Evolutionary conservation across 2,888 invertebrate species (phyloP).

Genomic region (Galerucella nymphaeae): DNA sequence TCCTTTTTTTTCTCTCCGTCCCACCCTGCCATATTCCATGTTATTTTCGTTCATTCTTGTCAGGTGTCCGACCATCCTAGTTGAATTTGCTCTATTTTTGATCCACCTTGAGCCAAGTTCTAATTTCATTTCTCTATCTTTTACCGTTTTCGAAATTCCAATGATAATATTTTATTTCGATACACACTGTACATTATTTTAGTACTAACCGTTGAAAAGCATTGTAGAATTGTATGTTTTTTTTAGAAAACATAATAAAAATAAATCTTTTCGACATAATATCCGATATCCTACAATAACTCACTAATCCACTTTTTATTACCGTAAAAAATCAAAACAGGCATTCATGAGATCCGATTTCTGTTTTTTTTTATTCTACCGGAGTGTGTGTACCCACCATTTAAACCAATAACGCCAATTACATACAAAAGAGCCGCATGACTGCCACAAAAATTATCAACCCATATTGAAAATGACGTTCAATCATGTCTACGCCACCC

Average conservation of each 20-base stretch:
- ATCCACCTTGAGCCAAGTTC: too few relatives aligned
- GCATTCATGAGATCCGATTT: conserved; percentile 39
- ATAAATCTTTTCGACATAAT: conserved; percentile 7
- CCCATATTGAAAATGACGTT: conserved; percentile 58
- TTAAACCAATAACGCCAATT: conserved; percentile 58
- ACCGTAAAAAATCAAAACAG: conserved; percentile 47
- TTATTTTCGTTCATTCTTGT: too few relatives aligned
- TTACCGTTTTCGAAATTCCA: too few relatives aligned
- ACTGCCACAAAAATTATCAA: conserved; percentile 57
- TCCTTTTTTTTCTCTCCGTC: too few relatives aligned
- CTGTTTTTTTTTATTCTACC: conserved; percentile 40
- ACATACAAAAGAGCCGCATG: conserved; percentile 52
- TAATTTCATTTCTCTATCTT: too few relatives aligned
- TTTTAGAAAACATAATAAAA: background rate
- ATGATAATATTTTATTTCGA: background rate
- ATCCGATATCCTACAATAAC: conserved; percentile 23
- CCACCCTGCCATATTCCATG: too few relatives aligned
- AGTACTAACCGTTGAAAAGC: background rate
- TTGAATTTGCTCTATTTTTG: too few relatives aligned
- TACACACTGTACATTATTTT: background rate
- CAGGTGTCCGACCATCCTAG: too few relatives aligned
- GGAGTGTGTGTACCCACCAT: conserved; percentile 49
- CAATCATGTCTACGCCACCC: conserved; percentile 55
- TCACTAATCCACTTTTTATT: conserved; percentile 43
- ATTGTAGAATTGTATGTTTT: background rate